Evolutionary conservation across 2,888 invertebrate genomes (phyloP).

Genomic region (Drosophila kuntzei): DNA sequence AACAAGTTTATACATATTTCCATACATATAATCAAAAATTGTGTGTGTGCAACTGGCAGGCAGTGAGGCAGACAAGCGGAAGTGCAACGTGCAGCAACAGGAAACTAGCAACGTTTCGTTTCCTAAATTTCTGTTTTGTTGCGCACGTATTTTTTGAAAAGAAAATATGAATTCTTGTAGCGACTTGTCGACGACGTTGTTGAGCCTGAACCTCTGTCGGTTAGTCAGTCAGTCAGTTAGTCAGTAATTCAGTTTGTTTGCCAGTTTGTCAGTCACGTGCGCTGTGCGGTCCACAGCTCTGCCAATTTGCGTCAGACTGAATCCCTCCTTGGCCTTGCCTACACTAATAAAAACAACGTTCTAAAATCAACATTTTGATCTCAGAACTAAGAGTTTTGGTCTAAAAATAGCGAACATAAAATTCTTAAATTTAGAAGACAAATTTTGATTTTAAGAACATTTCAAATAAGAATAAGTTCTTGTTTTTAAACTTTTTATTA

Average conservation of each 20-base stretch:
- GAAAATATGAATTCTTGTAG: slow-evolving; percentile 39
- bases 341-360: no score
- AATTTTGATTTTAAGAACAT: no score
- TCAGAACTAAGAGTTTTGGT: no score
- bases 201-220: neutral
- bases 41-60: neutral
- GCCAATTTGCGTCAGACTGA: slow-evolving; percentile 47
- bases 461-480: no score
- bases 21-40: neutral
- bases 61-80: slow-evolving; percentile 14
- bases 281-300: slow-evolving; percentile 48
- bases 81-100: slow-evolving; percentile 54
- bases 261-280: slow-evolving; percentile 54
- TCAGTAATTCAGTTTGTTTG: slow-evolving; percentile 24
- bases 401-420: no score
- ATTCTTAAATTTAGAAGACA: no score
- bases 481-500: no score
- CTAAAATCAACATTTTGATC: no score
- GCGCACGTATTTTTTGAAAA: slow-evolving; percentile 28
- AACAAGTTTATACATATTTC: no score
- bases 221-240: slow-evolving; percentile 17
- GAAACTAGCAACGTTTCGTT: slow-evolving; percentile 29
- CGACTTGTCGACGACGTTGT: slow-evolving; percentile 7
- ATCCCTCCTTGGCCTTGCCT: neutral
- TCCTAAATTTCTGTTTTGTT: slow-evolving; percentile 7